phyloP scores from a whole-genome alignment of 2,888 invertebrate species.

The Boloria euphrosyne region DNA sequence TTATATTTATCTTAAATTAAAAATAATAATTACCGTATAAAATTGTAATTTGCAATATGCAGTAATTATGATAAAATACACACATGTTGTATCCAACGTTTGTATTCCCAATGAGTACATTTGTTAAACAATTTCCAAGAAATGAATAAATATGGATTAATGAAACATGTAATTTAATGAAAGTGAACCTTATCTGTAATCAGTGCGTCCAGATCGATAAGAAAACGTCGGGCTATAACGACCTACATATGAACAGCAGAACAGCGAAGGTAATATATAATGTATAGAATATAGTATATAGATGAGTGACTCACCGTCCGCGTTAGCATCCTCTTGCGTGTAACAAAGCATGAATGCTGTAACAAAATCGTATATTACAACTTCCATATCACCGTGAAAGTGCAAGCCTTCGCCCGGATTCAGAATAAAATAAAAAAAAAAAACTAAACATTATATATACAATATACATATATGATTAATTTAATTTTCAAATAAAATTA shows the following conservation, averaged over 20 bases:
- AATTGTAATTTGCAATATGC: too few species aligned
- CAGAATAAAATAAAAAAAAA: not conserved
- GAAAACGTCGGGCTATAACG: constrained; percentile 48
- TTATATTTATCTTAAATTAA: too few species aligned
- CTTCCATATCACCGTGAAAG: constrained; percentile 11
- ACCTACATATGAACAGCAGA: constrained; percentile 70
- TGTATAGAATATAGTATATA: constrained; percentile 29
- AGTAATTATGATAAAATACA: too few species aligned
- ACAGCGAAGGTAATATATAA: constrained; percentile 60
- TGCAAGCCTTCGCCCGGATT: constrained; percentile 12
- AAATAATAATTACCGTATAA: too few species aligned
- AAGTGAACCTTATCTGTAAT: not conserved
- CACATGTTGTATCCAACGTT: too few species aligned
- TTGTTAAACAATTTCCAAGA: too few species aligned
- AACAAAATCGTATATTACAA: constrained; percentile 80
- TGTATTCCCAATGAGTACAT: too few species aligned
- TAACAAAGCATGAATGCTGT: constrained; percentile 97
- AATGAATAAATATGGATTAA: not conserved
- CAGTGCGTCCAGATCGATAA: constrained; percentile 40
- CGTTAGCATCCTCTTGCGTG: constrained; percentile 94
- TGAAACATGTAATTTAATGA: not conserved
- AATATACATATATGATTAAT: too few species aligned
- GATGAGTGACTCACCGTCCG: constrained; percentile 88
- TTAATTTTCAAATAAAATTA: too few species aligned
- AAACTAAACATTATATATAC: too few species aligned